These are phyloP conservation scores for Syngnathus floridae DNA, from an alignment of 2,113 vertebrate species.

Conservation along the genomic window DNA sequence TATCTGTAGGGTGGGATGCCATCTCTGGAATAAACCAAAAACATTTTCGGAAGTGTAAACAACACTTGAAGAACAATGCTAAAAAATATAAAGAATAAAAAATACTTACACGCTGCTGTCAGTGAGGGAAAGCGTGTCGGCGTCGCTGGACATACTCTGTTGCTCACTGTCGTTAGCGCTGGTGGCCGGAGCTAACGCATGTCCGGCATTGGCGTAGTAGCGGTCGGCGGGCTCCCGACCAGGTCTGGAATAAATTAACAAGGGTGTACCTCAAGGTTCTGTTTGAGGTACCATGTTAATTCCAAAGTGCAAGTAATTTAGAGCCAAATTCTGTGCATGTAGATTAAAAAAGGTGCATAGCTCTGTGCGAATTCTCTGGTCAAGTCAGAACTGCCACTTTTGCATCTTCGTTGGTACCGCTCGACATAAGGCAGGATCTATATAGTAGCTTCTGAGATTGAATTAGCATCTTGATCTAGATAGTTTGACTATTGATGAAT, in stretches of 20 bases:
- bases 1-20: constrained; percentile 87
- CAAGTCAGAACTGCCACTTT: too few relatives aligned
- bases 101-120: constrained; percentile 88
- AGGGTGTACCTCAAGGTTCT: constrained; percentile 1
- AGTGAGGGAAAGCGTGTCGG: constrained; percentile 88
- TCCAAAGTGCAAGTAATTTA: background rate
- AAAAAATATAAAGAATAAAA: constrained; percentile 24
- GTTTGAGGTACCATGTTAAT: background rate
- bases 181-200: constrained; percentile 83
- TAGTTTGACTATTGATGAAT: background rate
- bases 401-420: too few relatives aligned
- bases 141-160: constrained; percentile 97
- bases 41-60: constrained; percentile 50
- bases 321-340: background rate
- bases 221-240: constrained; percentile 86
- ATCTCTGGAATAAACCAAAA: constrained; percentile 77
- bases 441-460: background rate
- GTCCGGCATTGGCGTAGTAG: constrained; percentile 87
- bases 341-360: background rate
- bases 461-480: background rate
- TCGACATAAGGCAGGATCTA: too few relatives aligned
- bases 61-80: constrained; percentile 25
- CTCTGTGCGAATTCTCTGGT: too few relatives aligned
- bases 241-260: constrained; percentile 33
- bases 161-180: constrained; percentile 97